Conservation (phyloP, 1,140 invertebrate genomes). For the Lethocerus indicus region DNA sequence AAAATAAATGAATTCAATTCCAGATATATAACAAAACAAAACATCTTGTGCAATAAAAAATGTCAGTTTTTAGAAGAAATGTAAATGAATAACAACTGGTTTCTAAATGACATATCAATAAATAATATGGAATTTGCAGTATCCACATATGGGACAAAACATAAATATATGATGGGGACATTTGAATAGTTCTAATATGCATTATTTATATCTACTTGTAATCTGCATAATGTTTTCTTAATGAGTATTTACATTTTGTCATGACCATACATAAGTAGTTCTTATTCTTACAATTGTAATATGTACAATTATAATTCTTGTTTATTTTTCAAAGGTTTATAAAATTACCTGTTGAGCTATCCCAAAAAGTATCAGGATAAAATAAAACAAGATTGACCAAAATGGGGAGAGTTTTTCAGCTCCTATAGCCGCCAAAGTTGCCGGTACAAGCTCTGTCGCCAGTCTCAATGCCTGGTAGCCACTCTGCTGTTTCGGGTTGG, state of each 20-base stretch:
- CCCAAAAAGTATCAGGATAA: constrained; percentile 67
- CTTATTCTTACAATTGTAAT: not conserved
- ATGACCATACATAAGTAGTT: not conserved
- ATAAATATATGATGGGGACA: not conserved
- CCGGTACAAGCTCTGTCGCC: constrained; percentile 70
- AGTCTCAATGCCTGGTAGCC: constrained; percentile 62
- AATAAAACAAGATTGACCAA: constrained; percentile 76
- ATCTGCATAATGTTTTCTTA: not conserved
- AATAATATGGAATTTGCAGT: not conserved
- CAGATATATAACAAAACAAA: too few species aligned
- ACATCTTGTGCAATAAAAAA: too few species aligned
- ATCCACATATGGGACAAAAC: not conserved
- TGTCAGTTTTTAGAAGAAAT: too few species aligned
- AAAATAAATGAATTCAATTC: too few species aligned
- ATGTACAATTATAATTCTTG: not conserved
- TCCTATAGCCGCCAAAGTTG: constrained; percentile 53
- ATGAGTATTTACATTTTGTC: not conserved
- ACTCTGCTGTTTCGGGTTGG: constrained; percentile 35
- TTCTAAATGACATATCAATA: too few species aligned
- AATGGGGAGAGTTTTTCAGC: constrained; percentile 50
- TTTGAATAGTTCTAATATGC: not conserved
- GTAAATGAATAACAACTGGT: too few species aligned
- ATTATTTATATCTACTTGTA: not conserved
- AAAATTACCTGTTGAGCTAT: constrained; percentile 53
- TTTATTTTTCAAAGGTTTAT: not conserved